Evolutionary conservation across 2,888 invertebrate species (phyloP).

Genomic region (Exocentrus adspersus): DNA sequence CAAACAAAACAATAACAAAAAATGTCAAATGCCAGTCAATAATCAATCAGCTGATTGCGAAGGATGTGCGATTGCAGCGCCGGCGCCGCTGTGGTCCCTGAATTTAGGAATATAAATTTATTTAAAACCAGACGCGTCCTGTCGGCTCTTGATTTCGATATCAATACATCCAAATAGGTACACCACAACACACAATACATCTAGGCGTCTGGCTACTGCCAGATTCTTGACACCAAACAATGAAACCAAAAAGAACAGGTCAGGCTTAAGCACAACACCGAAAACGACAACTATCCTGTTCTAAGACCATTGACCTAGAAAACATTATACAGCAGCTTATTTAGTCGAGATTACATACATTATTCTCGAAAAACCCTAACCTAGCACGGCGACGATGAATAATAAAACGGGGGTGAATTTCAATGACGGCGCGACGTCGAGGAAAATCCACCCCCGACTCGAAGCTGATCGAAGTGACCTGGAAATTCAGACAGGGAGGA

Average conservation of each 20-base stretch:
- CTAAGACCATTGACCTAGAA: too few relatives aligned
- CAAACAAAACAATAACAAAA: too few relatives aligned
- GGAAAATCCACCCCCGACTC: background rate
- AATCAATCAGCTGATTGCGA: too few relatives aligned
- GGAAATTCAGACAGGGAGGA: background rate
- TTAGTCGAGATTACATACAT: too few relatives aligned
- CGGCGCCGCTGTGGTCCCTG: too few relatives aligned
- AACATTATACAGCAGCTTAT: too few relatives aligned
- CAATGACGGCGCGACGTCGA: background rate
- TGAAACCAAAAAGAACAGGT: background rate
- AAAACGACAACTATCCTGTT: too few relatives aligned
- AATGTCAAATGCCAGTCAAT: too few relatives aligned
- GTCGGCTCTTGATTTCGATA: background rate
- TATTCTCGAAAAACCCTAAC: slow-evolving; percentile 7
- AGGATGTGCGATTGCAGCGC: too few relatives aligned
- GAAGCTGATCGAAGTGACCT: slow-evolving; percentile 3
- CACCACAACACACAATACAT: background rate
- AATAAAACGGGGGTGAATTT: slow-evolving; percentile 10
- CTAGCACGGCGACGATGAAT: background rate
- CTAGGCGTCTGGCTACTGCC: background rate
- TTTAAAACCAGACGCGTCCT: background rate
- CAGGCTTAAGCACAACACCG: background rate
- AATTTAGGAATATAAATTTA: too few relatives aligned
- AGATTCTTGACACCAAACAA: background rate
- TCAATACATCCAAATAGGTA: background rate